Percentiles rank a stretch among this genome's conserved stretches.
Conservation (phyloP, 2,797 vertebrate species). For the Platalea minor region DNA sequence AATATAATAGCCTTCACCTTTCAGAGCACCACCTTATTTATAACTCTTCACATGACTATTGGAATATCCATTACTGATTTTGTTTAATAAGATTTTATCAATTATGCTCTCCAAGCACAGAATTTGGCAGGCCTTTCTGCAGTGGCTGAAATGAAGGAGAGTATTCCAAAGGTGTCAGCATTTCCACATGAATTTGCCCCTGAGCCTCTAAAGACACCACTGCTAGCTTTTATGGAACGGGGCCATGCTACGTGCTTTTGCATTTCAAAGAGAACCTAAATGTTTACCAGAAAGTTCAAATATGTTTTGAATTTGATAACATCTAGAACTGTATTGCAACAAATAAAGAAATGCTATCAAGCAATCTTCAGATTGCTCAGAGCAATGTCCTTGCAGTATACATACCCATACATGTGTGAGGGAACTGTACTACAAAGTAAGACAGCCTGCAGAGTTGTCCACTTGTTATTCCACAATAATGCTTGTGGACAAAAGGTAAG, state of each 20-base stretch:
- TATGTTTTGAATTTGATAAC: constrained; percentile 5
- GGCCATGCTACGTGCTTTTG: not conserved
- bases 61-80: not conserved
- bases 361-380: not conserved
- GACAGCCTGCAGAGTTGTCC: not conserved
- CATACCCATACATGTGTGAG: not conserved
- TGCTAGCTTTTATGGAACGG: not conserved
- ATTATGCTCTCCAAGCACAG: not conserved
- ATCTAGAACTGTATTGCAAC: constrained; percentile 13
- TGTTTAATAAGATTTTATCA: not conserved
- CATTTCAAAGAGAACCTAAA: constrained; percentile 10
- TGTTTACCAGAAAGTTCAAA: constrained; percentile 21
- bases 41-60: not conserved
- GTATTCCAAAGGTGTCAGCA: not conserved
- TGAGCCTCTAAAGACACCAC: not conserved
- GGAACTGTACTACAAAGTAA: not conserved
- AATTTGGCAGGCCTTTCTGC: not conserved
- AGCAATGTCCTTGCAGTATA: not conserved
- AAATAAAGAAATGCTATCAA: not conserved
- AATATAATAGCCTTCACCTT: not conserved
- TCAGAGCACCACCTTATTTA: not conserved
- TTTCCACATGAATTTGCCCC: not conserved
- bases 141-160: not conserved
- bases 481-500: not conserved
- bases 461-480: not conserved